Conservation (phyloP, 2,888 invertebrate species). For the Ichneumoninae sp. region DNA sequence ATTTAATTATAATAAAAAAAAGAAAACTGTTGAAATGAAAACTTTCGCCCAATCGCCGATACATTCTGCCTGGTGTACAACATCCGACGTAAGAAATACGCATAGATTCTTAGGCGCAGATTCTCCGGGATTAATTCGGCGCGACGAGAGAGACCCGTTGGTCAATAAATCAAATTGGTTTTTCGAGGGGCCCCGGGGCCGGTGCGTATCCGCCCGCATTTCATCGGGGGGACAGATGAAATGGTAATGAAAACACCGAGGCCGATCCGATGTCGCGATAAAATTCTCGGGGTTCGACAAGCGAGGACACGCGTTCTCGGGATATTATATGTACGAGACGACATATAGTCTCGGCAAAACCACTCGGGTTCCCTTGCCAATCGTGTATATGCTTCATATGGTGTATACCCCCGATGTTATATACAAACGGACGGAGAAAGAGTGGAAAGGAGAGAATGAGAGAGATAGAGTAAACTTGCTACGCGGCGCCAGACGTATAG, state of each 20-base stretch:
- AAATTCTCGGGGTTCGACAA: slow-evolving; percentile 78
- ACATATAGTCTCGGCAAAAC: slow-evolving; percentile 65
- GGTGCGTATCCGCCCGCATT: slow-evolving; percentile 53
- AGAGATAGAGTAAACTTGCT: slow-evolving; percentile 5
- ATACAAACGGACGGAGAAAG: background rate
- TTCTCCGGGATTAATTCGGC: slow-evolving; percentile 9
- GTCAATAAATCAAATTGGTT: slow-evolving; percentile 82
- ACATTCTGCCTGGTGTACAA: background rate
- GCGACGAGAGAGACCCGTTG: slow-evolving; percentile 31
- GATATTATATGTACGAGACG: slow-evolving; percentile 63
- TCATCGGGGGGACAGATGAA: slow-evolving; percentile 74
- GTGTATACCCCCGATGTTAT: background rate
- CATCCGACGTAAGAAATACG: background rate
- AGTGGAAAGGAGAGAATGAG: background rate
- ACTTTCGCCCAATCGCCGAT: background rate
- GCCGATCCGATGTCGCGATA: slow-evolving; percentile 81
- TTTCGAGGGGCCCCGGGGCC: slow-evolving; percentile 69
- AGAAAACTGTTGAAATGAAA: background rate
- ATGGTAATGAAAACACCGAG: slow-evolving; percentile 81
- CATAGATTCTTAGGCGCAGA: slow-evolving; percentile 2
- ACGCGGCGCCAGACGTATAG: slow-evolving; percentile 22
- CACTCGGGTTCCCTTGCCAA: slow-evolving; percentile 57
- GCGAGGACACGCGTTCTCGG: slow-evolving; percentile 78
- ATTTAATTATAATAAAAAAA: background rate
- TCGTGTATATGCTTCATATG: slow-evolving; percentile 50